These are phyloP conservation scores for Chromoteleia sp. DNA, from an alignment of 2,888 invertebrate species.

Conservation along the genomic window DNA sequence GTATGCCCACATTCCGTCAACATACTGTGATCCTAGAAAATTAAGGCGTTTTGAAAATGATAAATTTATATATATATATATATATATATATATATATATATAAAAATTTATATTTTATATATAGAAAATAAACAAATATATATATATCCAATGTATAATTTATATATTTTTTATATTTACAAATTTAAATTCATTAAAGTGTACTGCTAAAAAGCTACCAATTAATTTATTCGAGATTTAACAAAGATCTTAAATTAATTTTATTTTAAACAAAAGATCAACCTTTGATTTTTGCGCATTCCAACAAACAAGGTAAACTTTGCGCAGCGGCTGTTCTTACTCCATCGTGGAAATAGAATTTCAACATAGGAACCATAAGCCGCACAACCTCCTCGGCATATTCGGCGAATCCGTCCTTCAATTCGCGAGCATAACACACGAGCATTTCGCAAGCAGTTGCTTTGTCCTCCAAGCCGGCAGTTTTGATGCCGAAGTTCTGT, in stretches of 20 bases:
- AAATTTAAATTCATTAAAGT: no score
- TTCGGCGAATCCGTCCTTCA: conserved; percentile 92
- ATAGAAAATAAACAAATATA: no score
- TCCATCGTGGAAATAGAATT: conserved; percentile 97
- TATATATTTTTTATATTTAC: no score
- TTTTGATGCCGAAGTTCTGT: conserved; percentile 97
- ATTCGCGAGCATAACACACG: conserved; percentile 96
- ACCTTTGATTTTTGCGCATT: conserved; percentile 94
- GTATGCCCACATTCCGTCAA: conserved; percentile 93
- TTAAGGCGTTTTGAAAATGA: background rate
- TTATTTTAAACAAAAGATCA: background rate
- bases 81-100: no score
- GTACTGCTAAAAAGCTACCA: no score
- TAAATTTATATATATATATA: no score
- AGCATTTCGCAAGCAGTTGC: conserved; percentile 98
- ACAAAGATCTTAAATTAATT: no score
- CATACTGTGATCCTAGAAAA: conserved; percentile 85
- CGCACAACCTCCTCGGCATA: conserved; percentile 92
- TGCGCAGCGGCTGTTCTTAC: conserved; percentile 97
- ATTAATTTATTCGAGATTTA: no score
- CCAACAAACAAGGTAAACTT: conserved; percentile 93
- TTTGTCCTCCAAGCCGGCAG: conserved; percentile 97
- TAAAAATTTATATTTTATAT: no score
- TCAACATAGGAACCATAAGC: conserved; percentile 94
- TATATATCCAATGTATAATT: no score